Evolutionary conservation across 2,797 vertebrate species (phyloP).

Genomic region (Muscicapa striata): DNA sequence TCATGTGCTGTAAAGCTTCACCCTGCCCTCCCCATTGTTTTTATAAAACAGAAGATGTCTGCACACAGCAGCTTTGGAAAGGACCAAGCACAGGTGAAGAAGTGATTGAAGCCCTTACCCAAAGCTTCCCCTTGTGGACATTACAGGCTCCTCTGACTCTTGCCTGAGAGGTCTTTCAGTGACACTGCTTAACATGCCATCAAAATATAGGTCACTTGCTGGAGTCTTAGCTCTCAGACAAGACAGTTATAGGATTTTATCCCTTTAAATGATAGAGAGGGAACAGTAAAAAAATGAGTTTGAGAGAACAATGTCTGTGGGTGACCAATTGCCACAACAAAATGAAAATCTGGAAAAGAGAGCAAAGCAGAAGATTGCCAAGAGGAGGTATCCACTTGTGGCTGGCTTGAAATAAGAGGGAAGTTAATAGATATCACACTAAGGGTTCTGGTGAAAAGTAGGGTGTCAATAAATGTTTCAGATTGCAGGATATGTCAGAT

Average conservation of each 20-base stretch:
- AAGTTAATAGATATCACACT: background rate
- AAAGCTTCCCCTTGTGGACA: background rate
- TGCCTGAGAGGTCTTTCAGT: background rate
- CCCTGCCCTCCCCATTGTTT: background rate
- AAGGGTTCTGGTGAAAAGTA: background rate
- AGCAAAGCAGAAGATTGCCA: background rate
- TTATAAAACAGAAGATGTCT: background rate
- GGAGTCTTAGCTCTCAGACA: background rate
- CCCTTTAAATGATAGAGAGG: background rate
- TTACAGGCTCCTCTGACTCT: background rate
- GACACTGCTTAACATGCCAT: accelerated
- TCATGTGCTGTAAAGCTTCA: background rate
- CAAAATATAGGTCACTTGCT: background rate
- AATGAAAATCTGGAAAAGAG: background rate
- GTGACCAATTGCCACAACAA: background rate
- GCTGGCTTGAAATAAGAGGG: background rate
- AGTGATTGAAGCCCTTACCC: background rate
- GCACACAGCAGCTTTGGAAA: background rate
- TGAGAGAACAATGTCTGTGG: background rate
- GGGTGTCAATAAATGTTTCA: background rate
- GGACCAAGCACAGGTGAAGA: background rate
- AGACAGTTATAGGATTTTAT: background rate
- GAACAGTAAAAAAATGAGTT: background rate
- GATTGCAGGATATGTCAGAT: background rate
- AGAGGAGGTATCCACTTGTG: background rate